These are phyloP conservation scores for Notodonta ziczac DNA, from an alignment of 2,888 invertebrate species.

Conservation along the genomic window DNA sequence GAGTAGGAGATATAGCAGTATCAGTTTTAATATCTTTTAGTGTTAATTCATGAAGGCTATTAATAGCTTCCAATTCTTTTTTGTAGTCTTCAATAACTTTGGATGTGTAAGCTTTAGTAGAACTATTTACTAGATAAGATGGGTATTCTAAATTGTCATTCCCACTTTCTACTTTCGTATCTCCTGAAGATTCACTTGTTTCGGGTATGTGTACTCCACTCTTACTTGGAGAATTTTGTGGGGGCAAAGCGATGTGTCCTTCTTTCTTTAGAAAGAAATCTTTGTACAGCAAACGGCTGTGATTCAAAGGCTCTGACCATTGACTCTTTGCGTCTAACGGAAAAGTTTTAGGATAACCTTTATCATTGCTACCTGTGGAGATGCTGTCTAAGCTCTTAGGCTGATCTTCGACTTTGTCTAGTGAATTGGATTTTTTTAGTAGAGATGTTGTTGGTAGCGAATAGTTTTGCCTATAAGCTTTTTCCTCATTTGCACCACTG, in stretches of 20 bases:
- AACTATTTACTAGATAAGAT: slow-evolving; percentile 72
- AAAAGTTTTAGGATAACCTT: slow-evolving; percentile 54
- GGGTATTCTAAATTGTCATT: slow-evolving; percentile 67
- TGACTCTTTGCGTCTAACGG: slow-evolving; percentile 53
- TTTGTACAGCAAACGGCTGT: slow-evolving; percentile 76
- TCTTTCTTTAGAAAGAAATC: slow-evolving; percentile 78
- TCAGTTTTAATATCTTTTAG: slow-evolving; percentile 79
- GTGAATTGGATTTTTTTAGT: slow-evolving; percentile 53
- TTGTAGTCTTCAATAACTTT: slow-evolving; percentile 82
- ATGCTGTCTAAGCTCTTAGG: slow-evolving; percentile 71
- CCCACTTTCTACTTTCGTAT: slow-evolving; percentile 44
- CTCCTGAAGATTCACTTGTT: slow-evolving; percentile 42
- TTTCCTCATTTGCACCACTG: slow-evolving; percentile 68
- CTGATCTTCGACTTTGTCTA: slow-evolving; percentile 55
- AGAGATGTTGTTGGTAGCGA: slow-evolving; percentile 64
- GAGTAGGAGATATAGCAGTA: slow-evolving; percentile 68
- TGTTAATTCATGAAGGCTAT: slow-evolving; percentile 76
- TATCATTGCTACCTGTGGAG: slow-evolving; percentile 59
- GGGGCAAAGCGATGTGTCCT: slow-evolving; percentile 66
- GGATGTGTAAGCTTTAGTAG: slow-evolving; percentile 78
- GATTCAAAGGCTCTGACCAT: slow-evolving; percentile 71
- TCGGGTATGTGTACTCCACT: slow-evolving; percentile 39
- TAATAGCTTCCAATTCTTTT: slow-evolving; percentile 78
- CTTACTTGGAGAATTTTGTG: slow-evolving; percentile 70
- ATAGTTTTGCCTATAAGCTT: slow-evolving; percentile 56